phyloP scores from a whole-genome alignment of 2,888 invertebrate genomes.

The Timema podura region DNA sequence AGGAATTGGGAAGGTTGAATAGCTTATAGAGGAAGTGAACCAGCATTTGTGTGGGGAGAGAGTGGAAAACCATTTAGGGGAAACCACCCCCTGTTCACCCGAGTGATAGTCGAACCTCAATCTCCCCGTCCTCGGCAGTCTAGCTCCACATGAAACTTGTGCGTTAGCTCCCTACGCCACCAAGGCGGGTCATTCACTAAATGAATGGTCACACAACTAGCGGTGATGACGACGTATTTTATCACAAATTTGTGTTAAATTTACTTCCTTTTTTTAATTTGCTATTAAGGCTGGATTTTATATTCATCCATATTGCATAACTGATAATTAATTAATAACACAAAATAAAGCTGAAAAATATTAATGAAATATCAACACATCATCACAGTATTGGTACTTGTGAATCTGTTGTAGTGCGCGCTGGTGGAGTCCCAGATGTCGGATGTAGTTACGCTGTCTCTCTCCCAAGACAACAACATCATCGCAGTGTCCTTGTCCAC shows the following conservation, averaged over 20 bases:
- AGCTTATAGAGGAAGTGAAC: too few relatives aligned
- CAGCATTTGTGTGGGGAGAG: too few relatives aligned
- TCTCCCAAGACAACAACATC: slow-evolving; percentile 75
- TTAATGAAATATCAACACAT: neutral
- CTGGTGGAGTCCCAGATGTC: slow-evolving; percentile 71
- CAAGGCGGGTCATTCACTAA: too few relatives aligned
- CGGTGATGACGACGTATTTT: neutral
- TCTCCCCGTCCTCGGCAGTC: too few relatives aligned
- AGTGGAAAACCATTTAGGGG: too few relatives aligned
- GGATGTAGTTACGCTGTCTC: slow-evolving; percentile 73
- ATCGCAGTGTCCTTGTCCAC: slow-evolving; percentile 61
- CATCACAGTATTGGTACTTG: neutral
- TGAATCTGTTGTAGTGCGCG: slow-evolving; percentile 55
- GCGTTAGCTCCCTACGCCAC: too few relatives aligned
- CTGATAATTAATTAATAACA: neutral
- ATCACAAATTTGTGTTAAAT: neutral
- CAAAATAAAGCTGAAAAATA: neutral
- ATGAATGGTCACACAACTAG: too few relatives aligned
- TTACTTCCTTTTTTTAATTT: neutral
- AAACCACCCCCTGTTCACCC: too few relatives aligned
- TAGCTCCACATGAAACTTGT: too few relatives aligned
- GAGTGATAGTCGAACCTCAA: too few relatives aligned
- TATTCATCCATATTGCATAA: neutral
- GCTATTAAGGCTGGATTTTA: neutral
- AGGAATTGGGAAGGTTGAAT: too few relatives aligned